Percentiles rank a stretch among this genome's conserved stretches.
phyloP scores from a whole-genome alignment of 1,140 invertebrate genomes.

The Pseudomyrmex dendroicus region DNA sequence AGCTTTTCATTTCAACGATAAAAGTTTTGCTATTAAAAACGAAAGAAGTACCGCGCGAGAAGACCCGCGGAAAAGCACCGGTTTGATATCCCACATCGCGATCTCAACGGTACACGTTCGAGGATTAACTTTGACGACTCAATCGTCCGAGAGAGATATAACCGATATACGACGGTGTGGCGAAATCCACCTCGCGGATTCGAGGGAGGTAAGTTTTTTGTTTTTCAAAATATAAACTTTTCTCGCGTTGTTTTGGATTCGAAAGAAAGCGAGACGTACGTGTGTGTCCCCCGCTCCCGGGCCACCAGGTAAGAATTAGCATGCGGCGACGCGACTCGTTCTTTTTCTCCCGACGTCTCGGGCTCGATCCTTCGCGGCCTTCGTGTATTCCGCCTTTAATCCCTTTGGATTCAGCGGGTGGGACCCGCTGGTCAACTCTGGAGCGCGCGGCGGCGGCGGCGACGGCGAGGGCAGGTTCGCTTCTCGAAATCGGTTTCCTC shows the following conservation, averaged over 20 bases:
- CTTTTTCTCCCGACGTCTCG: slow-evolving; percentile 64
- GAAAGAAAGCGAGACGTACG: slow-evolving; percentile 35
- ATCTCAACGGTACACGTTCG: neutral
- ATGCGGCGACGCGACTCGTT: slow-evolving; percentile 75
- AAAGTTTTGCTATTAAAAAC: slow-evolving; percentile 38
- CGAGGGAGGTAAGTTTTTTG: too few relatives aligned
- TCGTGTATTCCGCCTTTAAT: slow-evolving; percentile 81
- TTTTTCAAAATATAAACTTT: too few relatives aligned
- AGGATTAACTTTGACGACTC: slow-evolving; percentile 33
- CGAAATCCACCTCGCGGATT: too few relatives aligned
- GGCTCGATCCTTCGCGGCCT: slow-evolving; percentile 57
- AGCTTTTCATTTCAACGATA: slow-evolving; percentile 27
- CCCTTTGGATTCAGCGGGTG: slow-evolving; percentile 75
- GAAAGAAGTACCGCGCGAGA: neutral
- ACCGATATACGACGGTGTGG: neutral
- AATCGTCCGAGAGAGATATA: neutral
- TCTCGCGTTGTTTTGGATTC: neutral
- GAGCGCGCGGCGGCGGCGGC: neutral
- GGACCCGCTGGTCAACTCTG: slow-evolving; percentile 17
- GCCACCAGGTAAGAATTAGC: slow-evolving; percentile 80
- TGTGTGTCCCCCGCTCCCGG: slow-evolving; percentile 27
- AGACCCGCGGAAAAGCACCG: slow-evolving; percentile 3
- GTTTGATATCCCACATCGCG: neutral
- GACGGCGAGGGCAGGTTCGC: slow-evolving; percentile 5
- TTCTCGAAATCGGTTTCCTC: slow-evolving; percentile 49